These are phyloP conservation scores for Alviniconcha strummeri DNA, from an alignment of 2,888 invertebrate species.

Conservation along the genomic window DNA sequence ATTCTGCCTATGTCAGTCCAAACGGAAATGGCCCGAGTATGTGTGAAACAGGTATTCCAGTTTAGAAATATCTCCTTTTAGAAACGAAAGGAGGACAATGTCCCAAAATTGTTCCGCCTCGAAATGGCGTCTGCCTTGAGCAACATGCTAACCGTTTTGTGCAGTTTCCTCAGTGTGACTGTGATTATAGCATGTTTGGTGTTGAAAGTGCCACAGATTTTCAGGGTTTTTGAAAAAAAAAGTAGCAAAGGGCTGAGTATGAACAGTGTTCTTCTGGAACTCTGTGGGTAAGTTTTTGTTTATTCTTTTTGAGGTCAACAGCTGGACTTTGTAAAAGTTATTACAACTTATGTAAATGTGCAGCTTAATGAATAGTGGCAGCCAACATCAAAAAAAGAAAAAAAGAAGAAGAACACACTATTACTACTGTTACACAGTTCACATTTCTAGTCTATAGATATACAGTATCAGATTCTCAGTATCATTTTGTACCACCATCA, in stretches of 20 bases:
- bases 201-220: conserved; percentile 59
- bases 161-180: conserved; percentile 51
- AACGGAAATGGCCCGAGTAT: too few species aligned
- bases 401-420: too few species aligned
- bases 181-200: conserved; percentile 51
- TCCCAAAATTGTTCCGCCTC: not conserved
- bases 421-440: too few species aligned
- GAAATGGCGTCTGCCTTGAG: conserved; percentile 34
- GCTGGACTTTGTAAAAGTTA: not conserved
- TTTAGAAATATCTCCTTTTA: not conserved
- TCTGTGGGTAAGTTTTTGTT: conserved; percentile 49
- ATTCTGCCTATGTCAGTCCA: too few species aligned
- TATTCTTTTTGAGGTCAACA: not conserved
- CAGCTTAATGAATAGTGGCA: too few species aligned
- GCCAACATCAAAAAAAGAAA: too few species aligned
- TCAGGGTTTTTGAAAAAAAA: conserved; percentile 47
- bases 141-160: conserved; percentile 38
- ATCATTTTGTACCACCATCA: too few species aligned
- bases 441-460: too few species aligned
- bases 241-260: conserved; percentile 57
- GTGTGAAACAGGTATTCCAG: too few species aligned
- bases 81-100: not conserved
- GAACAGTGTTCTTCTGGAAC: conserved; percentile 54
- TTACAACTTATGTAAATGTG: not conserved
- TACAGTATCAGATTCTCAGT: too few species aligned